Percentiles rank a stretch among this genome's conserved stretches.
Evolutionary conservation across 1,140 invertebrate genomes (phyloP).

Genomic region (Stenopsyche tienmushanensis): DNA sequence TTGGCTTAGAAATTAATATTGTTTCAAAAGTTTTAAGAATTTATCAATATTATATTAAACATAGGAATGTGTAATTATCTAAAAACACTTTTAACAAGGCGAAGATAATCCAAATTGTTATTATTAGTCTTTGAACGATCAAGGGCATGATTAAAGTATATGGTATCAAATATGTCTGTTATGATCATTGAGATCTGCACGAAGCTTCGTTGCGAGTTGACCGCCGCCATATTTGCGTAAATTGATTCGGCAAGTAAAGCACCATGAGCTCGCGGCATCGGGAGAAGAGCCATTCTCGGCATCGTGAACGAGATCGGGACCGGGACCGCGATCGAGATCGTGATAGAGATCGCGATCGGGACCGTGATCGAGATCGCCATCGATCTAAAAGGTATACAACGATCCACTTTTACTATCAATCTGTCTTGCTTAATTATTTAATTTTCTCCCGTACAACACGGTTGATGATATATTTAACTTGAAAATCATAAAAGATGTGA

Average conservation of each 20-base stretch:
- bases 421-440: not conserved
- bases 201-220: no score
- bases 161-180: no score
- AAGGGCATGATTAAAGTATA: no score
- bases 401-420: conserved; percentile 11
- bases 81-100: no score
- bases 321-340: conserved; percentile 49
- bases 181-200: no score
- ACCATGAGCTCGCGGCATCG: conserved; percentile 53
- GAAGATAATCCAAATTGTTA: no score
- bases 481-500: conserved; percentile 41
- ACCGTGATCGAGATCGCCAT: conserved; percentile 47
- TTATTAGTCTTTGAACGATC: no score
- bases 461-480: conserved; percentile 31
- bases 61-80: no score
- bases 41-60: no score
- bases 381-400: conserved; percentile 51
- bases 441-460: not conserved
- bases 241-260: not conserved
- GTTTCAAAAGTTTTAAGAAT: no score
- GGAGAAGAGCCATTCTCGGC: conserved; percentile 45
- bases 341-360: conserved; percentile 48
- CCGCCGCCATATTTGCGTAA: not conserved
- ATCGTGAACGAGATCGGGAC: conserved; percentile 47
- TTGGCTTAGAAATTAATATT: no score